These are phyloP conservation scores for Temnothorax curvispinosus DNA, from an alignment of 1,140 invertebrate species.

Conservation along the genomic window DNA sequence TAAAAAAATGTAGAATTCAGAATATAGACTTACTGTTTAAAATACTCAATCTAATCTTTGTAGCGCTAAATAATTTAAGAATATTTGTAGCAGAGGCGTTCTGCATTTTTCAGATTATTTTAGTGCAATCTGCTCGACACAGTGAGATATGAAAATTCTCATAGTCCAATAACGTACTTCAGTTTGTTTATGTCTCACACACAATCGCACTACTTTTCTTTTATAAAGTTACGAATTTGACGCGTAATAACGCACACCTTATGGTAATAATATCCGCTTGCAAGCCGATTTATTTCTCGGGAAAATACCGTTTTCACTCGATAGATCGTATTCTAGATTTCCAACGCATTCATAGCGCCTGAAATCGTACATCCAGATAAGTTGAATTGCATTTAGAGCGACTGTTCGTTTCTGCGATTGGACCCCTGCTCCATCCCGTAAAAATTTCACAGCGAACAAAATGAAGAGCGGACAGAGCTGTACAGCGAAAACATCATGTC, in stretches of 20 bases:
- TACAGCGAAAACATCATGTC: slow-evolving; percentile 7
- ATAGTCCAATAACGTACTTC: background rate
- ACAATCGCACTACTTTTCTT: background rate
- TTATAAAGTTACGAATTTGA: background rate
- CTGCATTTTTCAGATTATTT: background rate
- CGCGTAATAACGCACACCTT: slow-evolving; percentile 24
- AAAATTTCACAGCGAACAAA: background rate
- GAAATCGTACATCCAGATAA: slow-evolving; percentile 29
- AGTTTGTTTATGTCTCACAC: slow-evolving; percentile 8
- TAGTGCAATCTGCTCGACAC: background rate
- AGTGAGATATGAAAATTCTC: background rate
- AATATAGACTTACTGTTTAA: too few relatives aligned
- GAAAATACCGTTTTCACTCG: background rate
- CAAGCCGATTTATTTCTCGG: slow-evolving; percentile 7
- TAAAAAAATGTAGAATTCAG: too few relatives aligned
- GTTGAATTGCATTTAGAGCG: slow-evolving; percentile 38
- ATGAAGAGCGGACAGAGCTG: background rate
- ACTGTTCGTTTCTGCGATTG: slow-evolving; percentile 24
- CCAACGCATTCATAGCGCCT: background rate
- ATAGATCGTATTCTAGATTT: slow-evolving; percentile 21
- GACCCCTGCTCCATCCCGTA: background rate
- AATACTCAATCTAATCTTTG: background rate
- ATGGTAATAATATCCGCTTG: slow-evolving; percentile 23
- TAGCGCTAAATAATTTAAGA: background rate
- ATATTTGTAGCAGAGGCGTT: background rate